Conservation (phyloP, 2,113 vertebrate genomes). For the Sterrhoptilus dennistouni region DNA sequence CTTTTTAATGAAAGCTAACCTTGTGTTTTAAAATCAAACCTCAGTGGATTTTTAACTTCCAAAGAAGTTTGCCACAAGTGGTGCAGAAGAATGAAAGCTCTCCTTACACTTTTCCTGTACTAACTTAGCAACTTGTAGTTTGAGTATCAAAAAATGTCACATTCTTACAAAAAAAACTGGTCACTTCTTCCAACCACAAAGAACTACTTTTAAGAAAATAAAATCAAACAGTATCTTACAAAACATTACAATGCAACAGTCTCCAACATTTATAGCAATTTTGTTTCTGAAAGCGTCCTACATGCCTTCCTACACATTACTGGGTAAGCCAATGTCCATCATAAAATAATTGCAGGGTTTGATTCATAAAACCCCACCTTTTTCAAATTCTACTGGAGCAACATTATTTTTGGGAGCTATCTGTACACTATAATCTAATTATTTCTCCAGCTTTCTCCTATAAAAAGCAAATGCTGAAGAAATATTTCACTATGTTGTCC, state of each 20-base stretch:
- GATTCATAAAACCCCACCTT: background rate
- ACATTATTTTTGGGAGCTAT: background rate
- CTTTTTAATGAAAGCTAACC: background rate
- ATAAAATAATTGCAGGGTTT: background rate
- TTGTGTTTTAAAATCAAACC: background rate
- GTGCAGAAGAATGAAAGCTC: background rate
- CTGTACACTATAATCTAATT: background rate
- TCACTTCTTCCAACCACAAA: background rate
- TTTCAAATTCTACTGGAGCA: background rate
- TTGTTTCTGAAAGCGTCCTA: background rate
- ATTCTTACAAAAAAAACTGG: accelerated
- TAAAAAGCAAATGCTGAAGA: background rate
- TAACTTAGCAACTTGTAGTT: background rate
- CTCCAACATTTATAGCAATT: background rate
- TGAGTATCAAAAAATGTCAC: background rate
- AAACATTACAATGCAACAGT: background rate
- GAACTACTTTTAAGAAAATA: background rate
- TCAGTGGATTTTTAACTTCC: background rate
- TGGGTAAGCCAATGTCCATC: background rate
- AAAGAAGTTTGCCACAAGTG: background rate
- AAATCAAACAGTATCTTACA: background rate
- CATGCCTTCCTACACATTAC: background rate
- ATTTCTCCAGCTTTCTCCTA: background rate
- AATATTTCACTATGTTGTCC: background rate
- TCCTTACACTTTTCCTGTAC: background rate